Percentiles rank a stretch among this genome's conserved stretches.
These are phyloP conservation scores for Drosophila baimaii DNA, from an alignment of 1,140 invertebrate species.

Conservation along the genomic window DNA sequence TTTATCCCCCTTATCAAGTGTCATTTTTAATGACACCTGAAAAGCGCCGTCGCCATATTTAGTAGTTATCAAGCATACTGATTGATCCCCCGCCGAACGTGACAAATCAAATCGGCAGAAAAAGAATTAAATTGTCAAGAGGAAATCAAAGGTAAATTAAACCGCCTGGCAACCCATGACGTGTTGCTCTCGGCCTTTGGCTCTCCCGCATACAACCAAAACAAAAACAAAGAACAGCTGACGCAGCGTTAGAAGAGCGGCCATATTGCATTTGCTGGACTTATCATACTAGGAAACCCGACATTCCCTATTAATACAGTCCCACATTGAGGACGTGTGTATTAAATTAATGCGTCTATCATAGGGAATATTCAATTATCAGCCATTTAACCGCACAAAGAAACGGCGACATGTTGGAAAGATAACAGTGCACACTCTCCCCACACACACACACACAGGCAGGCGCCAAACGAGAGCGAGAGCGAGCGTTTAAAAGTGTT, in stretches of 20 bases:
- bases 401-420: constrained; percentile 69
- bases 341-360: constrained; percentile 67
- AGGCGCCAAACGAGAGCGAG: constrained; percentile 31
- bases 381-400: constrained; percentile 48
- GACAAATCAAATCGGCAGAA: constrained; percentile 41
- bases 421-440: constrained; percentile 59
- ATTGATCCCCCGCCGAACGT: constrained; percentile 55
- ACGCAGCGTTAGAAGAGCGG: constrained; percentile 46
- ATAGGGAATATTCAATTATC: constrained; percentile 72
- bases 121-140: constrained; percentile 29
- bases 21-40: constrained; percentile 12
- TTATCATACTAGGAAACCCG: constrained; percentile 34
- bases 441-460: constrained; percentile 17
- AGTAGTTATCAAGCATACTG: constrained; percentile 53
- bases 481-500: constrained; percentile 76
- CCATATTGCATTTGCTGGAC: constrained; percentile 60
- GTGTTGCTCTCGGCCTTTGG: constrained; percentile 19
- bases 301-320: not conserved
- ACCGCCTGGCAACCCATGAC: constrained; percentile 68
- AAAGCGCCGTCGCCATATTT: constrained; percentile 29
- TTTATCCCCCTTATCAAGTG: constrained; percentile 43
- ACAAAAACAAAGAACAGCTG: constrained; percentile 82
- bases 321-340: constrained; percentile 71
- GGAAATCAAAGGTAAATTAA: constrained; percentile 22
- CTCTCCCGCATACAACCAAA: constrained; percentile 28